phyloP scores from a whole-genome alignment of 2,888 invertebrate genomes.

The Drosophila limbata region DNA sequence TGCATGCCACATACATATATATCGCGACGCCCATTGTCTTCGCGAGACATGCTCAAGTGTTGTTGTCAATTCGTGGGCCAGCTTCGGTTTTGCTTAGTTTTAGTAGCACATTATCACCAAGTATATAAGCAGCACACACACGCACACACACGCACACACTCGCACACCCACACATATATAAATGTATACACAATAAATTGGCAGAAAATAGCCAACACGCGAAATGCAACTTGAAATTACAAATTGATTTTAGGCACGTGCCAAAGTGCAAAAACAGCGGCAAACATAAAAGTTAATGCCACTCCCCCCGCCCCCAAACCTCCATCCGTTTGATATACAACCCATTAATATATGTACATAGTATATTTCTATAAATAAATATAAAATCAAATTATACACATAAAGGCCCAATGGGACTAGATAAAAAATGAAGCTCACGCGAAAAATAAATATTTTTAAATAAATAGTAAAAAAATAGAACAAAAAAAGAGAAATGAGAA shows the following conservation, averaged over 20 bases:
- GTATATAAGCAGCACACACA: conserved; percentile 11
- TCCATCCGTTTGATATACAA: background rate
- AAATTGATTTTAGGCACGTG: conserved; percentile 67
- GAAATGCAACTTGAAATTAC: conserved; percentile 44
- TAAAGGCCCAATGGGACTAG: conserved; percentile 28
- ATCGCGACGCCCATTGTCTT: conserved; percentile 38
- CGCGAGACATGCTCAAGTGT: conserved; percentile 51
- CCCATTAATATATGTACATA: background rate
- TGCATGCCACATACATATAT: background rate
- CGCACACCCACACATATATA: background rate
- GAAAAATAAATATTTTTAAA: background rate
- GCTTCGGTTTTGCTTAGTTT: conserved; percentile 1
- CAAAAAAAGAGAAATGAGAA: background rate
- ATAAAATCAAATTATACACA: conserved; percentile 1
- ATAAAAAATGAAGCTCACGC: too few species aligned
- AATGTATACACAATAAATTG: background rate
- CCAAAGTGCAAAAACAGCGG: conserved; percentile 53
- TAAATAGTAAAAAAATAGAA: background rate
- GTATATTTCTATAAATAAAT: conserved; percentile 7
- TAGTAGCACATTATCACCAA: conserved; percentile 9
- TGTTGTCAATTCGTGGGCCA: conserved; percentile 35
- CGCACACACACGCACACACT: background rate
- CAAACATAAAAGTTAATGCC: conserved; percentile 31
- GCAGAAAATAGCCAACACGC: conserved; percentile 6
- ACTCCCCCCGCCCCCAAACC: background rate